Conservation (phyloP, 2,113 vertebrate species). For the Pterocles burchelli region DNA sequence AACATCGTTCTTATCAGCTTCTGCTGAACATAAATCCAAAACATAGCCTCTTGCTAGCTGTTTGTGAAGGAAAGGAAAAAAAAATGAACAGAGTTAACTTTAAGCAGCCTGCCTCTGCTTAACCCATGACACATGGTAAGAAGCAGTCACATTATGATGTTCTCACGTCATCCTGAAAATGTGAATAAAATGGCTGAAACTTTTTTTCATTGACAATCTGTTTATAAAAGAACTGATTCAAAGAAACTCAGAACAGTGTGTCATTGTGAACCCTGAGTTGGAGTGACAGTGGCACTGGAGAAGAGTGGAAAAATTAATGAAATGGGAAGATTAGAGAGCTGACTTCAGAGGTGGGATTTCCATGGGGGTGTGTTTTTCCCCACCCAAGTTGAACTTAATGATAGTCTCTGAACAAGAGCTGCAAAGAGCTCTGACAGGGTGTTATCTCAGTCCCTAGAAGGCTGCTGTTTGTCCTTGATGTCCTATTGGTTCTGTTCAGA, state of each 20-base stretch:
- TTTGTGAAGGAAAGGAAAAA: too few species aligned
- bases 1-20: too few species aligned
- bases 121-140: too few species aligned
- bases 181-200: background rate
- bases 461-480: background rate
- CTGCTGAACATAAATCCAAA: too few species aligned
- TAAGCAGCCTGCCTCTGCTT: too few species aligned
- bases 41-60: too few species aligned
- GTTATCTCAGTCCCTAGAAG: background rate
- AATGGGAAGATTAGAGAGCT: background rate
- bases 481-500: background rate
- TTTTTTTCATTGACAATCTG: background rate
- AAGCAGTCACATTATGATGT: background rate
- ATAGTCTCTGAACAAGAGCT: background rate
- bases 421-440: fast-evolving
- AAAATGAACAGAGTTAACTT: too few species aligned
- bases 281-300: too few species aligned
- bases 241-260: background rate
- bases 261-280: background rate
- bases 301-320: background rate
- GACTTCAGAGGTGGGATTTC: background rate
- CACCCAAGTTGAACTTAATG: background rate
- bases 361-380: background rate
- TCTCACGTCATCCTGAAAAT: background rate
- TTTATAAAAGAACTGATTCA: background rate